Evolutionary conservation across 2,888 invertebrate species (phyloP).

Genomic region (Ichneumoninae sp.): DNA sequence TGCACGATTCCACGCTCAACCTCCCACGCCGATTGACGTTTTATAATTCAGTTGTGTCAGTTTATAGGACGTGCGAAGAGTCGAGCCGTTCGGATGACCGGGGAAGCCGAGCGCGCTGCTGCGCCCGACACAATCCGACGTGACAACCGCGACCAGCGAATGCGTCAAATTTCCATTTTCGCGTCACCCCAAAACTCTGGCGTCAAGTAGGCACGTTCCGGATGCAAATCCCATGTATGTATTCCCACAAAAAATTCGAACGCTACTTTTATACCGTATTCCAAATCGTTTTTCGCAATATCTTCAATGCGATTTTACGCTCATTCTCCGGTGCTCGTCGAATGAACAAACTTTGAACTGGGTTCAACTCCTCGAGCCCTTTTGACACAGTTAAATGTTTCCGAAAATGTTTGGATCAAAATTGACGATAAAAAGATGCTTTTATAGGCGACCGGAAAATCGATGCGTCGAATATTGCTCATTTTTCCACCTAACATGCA

Average conservation of each 20-base stretch:
- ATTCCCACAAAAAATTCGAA: constrained; percentile 20
- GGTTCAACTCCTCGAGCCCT: neutral
- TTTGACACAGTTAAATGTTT: neutral
- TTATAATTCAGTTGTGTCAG: constrained; percentile 78
- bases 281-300: neutral
- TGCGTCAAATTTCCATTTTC: constrained; percentile 61
- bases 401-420: too few species aligned
- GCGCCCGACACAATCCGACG: constrained; percentile 36
- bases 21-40: constrained; percentile 74
- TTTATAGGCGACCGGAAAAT: neutral
- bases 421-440: neutral
- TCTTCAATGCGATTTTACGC: neutral
- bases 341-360: neutral
- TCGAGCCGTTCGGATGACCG: constrained; percentile 38
- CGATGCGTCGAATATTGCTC: neutral
- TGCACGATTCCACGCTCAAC: constrained; percentile 49
- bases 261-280: constrained; percentile 1
- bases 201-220: constrained; percentile 30
- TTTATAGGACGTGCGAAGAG: constrained; percentile 76
- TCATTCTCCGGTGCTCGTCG: neutral
- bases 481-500: neutral
- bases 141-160: constrained; percentile 51
- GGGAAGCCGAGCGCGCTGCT: constrained; percentile 43
- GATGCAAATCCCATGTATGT: constrained; percentile 18
- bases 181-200: constrained; percentile 29